These are phyloP conservation scores for Pelvicachromis taeniatus DNA, from an alignment of 2,113 vertebrate species.

Conservation along the genomic window DNA sequence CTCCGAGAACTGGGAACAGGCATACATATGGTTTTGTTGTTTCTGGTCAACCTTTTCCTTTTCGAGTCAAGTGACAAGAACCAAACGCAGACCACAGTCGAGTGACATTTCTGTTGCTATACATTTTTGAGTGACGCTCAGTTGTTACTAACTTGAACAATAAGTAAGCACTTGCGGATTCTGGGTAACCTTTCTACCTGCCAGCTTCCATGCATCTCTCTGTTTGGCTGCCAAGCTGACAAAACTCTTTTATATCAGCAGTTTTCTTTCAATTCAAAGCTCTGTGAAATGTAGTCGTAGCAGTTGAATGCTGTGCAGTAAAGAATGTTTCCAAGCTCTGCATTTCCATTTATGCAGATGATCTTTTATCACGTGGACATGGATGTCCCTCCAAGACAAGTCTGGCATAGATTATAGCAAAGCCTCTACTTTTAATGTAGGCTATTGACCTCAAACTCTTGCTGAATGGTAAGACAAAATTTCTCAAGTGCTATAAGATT, in stretches of 20 bases:
- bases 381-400: not conserved
- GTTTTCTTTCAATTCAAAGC: not conserved
- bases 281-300: not conserved
- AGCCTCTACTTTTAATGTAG: not conserved
- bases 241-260: not conserved
- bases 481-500: not conserved
- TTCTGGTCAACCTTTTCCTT: not conserved
- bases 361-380: not conserved
- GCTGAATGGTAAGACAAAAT: not conserved
- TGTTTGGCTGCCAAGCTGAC: not conserved
- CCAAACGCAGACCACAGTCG: not conserved
- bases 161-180: not conserved
- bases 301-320: not conserved
- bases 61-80: not conserved
- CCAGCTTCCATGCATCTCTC: not conserved
- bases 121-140: not conserved
- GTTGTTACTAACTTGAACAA: accelerated
- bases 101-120: not conserved
- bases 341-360: not conserved
- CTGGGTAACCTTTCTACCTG: not conserved
- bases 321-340: not conserved
- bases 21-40: not conserved
- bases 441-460: not conserved
- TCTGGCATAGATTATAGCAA: not conserved
- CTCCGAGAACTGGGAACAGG: not conserved